Percentiles rank a stretch among this genome's conserved stretches.
Conservation (phyloP, 2,888 invertebrate genomes). For the Amiota minor region DNA sequence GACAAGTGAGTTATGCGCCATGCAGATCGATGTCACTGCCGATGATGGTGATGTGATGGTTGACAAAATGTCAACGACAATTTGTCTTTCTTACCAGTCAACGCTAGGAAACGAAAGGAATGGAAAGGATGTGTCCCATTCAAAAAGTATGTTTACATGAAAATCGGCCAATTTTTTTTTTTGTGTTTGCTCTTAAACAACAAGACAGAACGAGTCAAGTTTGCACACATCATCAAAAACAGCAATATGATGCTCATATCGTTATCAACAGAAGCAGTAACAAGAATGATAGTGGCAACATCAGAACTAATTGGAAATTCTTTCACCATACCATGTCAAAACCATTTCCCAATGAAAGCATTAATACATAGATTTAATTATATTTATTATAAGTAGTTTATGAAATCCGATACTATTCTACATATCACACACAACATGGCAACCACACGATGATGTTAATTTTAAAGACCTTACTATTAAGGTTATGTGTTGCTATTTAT, state of each 20-base stretch:
- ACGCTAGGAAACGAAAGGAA: background rate
- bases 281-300: background rate
- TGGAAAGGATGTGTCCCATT: background rate
- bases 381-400: constrained; percentile 1
- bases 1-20: background rate
- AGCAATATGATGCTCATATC: background rate
- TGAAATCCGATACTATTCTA: background rate
- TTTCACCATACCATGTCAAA: background rate
- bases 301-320: background rate
- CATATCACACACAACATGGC: no score
- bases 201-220: background rate
- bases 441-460: no score
- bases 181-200: background rate
- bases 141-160: background rate
- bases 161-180: background rate
- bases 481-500: no score
- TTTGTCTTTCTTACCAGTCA: constrained; percentile 7
- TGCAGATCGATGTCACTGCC: background rate
- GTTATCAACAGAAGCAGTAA: background rate
- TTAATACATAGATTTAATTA: constrained; percentile 10
- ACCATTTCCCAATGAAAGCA: constrained; percentile 14
- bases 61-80: constrained; percentile 21
- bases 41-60: background rate
- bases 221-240: background rate
- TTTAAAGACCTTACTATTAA: no score